Evolutionary conservation across 2,888 invertebrate genomes (phyloP), one percentile per base, ranked within the genome.

Genomic region (Cantharis nigra): DNA sequence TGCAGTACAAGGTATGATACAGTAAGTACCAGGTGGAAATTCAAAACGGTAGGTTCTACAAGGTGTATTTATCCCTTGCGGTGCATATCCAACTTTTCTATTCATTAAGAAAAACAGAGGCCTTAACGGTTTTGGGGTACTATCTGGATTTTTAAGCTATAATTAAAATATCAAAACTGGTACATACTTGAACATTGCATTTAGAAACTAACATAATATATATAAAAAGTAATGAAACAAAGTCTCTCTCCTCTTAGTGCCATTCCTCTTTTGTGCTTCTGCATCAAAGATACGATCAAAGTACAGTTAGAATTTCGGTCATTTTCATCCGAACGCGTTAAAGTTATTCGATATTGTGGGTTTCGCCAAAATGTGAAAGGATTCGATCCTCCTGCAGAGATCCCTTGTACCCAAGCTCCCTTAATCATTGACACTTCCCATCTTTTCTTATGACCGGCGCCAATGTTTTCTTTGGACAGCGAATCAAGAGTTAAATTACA

Each of bases 61-160:
- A 99, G 99, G 74, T 99, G 91, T 76, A 98, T 90, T 99, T 99
- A 84, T n/a, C n/a, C n/a, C n/a, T n/a, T n/a, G 99, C 97, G 88
- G 94, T 78, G 96, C 96, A 0, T 97, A 96, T 78, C 97, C 98
- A 0, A 96, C 94, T 0, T 96, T 96, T 0, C 96, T 94, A 87
- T 97, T 97, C 89, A 97, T 97, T 88, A 97, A 97, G 91, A 99
- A 99, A 92, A 96, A 99, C n/a, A n/a, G n/a, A n/a, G n/a, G n/a
- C n/a, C n/a, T n/a, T 86, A 96, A 91, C 10, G 92, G 97, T 90
- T 92, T 95, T 82, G 91, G 94, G 70, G 91, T 87, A 78, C 91
- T 88, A 78, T 93, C 92, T 2, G 94, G 92, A 84, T 94, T 90
- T 9, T 92, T 90, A 70, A 93, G 84, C 92, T 93, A 85, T 67